These are phyloP conservation scores for Leptinotarsa tumamoca DNA, from an alignment of 2,888 invertebrate genomes.

Conservation along the genomic window DNA sequence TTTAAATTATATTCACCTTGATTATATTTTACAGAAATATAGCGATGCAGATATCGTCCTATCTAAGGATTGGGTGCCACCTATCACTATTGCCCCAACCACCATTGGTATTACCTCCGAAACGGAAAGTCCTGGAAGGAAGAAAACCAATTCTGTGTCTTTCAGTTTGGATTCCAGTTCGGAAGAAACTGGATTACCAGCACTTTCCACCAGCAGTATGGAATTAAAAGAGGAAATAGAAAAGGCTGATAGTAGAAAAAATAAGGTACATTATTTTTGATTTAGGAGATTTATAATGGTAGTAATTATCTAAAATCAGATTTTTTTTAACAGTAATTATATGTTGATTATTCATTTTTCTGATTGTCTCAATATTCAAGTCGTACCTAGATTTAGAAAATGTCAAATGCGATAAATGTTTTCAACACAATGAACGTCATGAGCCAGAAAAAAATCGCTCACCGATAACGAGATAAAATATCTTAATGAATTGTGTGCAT, in stretches of 20 bases:
- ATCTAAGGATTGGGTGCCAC: constrained; percentile 89
- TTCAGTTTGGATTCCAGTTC: constrained; percentile 77
- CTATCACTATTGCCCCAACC: constrained; percentile 81
- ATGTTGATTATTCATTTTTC: too few species aligned
- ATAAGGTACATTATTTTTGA: constrained; percentile 70
- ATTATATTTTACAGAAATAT: constrained; percentile 71
- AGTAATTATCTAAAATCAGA: too few species aligned
- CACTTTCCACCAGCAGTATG: constrained; percentile 56
- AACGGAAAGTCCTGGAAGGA: constrained; percentile 69
- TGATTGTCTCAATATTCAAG: too few species aligned
- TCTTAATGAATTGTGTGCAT: too few species aligned
- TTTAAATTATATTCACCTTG: constrained; percentile 9
- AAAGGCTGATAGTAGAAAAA: constrained; percentile 77
- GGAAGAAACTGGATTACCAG: constrained; percentile 62
- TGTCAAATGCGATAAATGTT: too few species aligned
- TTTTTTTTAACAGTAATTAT: too few species aligned
- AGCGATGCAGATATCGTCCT: constrained; percentile 90
- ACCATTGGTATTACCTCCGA: constrained; percentile 62
- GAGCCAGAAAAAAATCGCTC: too few species aligned
- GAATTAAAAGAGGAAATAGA: constrained; percentile 70
- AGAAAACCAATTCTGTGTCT: constrained; percentile 79
- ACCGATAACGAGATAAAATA: too few species aligned
- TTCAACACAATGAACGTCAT: too few species aligned
- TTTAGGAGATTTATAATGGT: not conserved
- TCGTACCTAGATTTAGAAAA: too few species aligned